Percentiles rank a stretch among this genome's conserved stretches.
These are phyloP conservation scores for Macrotrachela quadricornifera DNA, from an alignment of 1,140 invertebrate genomes.

Conservation along the genomic window DNA sequence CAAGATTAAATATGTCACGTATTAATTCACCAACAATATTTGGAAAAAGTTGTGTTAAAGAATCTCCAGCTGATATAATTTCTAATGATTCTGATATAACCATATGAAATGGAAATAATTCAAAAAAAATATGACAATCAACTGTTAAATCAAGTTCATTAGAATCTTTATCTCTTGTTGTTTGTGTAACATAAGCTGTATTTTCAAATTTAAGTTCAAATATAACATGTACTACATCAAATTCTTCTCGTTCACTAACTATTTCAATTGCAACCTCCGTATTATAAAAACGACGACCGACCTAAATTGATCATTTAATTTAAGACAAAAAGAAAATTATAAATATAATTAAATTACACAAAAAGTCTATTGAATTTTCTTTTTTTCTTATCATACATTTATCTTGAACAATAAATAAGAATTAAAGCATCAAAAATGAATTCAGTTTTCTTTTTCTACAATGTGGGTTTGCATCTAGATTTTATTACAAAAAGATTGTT, in stretches of 20 bases:
- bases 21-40: constrained; percentile 50
- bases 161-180: not conserved
- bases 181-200: constrained; percentile 36
- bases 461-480: no score
- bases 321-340: no score
- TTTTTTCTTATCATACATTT: no score
- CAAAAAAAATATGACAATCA: constrained; percentile 59
- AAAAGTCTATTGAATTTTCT: no score
- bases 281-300: constrained; percentile 70
- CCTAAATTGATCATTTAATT: no score
- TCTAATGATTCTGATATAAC: constrained; percentile 81
- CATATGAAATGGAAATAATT: constrained; percentile 91
- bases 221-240: constrained; percentile 70
- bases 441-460: no score
- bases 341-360: not conserved
- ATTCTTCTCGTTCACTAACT: constrained; percentile 54
- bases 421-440: no score
- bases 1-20: constrained; percentile 65
- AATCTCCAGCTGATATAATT: constrained; percentile 56
- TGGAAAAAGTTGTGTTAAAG: constrained; percentile 66
- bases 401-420: no score
- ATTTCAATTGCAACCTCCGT: constrained; percentile 75
- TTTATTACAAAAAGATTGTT: no score
- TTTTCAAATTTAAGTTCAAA: constrained; percentile 85
- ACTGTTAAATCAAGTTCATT: constrained; percentile 27